A percentile compares a stretch with the other conserved stretches of the same genome.
phyloP scores from a whole-genome alignment of 1,140 invertebrate genomes.

The Oryzaephilus surinamensis region DNA sequence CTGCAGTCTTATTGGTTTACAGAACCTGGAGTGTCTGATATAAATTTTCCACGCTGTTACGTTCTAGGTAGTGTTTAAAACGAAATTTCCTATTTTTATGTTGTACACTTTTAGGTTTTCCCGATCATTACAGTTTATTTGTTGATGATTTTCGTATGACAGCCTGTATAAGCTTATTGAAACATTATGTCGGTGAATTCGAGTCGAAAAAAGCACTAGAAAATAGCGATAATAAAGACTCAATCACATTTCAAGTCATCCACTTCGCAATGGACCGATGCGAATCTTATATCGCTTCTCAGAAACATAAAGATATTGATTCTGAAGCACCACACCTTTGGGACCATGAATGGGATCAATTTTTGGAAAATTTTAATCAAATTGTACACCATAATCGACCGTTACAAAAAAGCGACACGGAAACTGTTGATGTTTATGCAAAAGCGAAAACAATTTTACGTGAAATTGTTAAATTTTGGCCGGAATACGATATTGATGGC shows the following conservation, averaged over 20 bases:
- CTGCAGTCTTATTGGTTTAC: conserved; percentile 84
- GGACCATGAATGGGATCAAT: conserved; percentile 79
- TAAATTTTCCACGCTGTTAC: conserved; percentile 79
- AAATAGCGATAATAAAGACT: conserved; percentile 52
- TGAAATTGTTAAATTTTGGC: conserved; percentile 53
- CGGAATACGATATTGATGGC: conserved; percentile 74
- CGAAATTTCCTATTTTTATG: not conserved
- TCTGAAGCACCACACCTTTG: conserved; percentile 54
- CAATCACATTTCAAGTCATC: conserved; percentile 56
- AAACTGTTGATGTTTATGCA: conserved; percentile 24
- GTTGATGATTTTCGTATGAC: conserved; percentile 83
- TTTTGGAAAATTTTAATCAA: conserved; percentile 64
- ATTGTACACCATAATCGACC: conserved; percentile 51
- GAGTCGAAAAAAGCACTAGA: conserved; percentile 44
- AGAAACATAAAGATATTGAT: conserved; percentile 80
- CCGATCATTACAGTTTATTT: conserved; percentile 80
- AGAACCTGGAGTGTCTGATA: conserved; percentile 66
- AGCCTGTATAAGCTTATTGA: conserved; percentile 71
- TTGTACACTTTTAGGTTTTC: conserved; percentile 34
- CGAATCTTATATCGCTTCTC: conserved; percentile 61
- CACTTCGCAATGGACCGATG: conserved; percentile 71
- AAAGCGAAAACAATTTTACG: conserved; percentile 40
- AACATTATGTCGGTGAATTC: conserved; percentile 55
- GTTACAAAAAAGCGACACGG: conserved; percentile 37
- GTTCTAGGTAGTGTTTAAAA: conserved; percentile 45